A percentile compares a stretch with the other conserved stretches of the same genome.
These are phyloP conservation scores for Nyleta sp. DNA, from an alignment of 2,888 invertebrate species.

Conservation along the genomic window DNA sequence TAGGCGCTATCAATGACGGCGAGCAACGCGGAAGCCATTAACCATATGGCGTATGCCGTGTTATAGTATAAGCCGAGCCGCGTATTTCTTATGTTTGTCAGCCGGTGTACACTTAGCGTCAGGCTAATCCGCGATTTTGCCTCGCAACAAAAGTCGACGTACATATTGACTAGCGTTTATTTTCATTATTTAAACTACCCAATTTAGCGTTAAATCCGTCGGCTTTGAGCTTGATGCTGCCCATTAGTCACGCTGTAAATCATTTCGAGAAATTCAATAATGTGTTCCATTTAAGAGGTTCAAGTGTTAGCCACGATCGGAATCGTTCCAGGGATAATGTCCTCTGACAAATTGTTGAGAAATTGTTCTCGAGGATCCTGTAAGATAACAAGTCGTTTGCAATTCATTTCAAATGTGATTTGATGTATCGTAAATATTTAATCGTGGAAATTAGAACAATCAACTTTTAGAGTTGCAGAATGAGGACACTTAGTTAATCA, in stretches of 20 bases:
- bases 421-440: too few species aligned
- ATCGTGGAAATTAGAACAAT: too few species aligned
- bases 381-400: too few species aligned
- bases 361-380: too few species aligned
- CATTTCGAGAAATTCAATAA: constrained; percentile 38
- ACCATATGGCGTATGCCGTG: constrained; percentile 78
- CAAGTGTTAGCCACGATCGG: constrained; percentile 8
- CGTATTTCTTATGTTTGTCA: constrained; percentile 64
- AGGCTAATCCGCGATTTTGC: constrained; percentile 46
- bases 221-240: constrained; percentile 5
- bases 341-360: constrained; percentile 2
- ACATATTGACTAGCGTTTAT: constrained; percentile 40
- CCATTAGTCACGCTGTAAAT: constrained; percentile 50
- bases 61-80: constrained; percentile 54
- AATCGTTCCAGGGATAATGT: constrained; percentile 3
- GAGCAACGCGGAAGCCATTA: constrained; percentile 80
- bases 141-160: constrained; percentile 36
- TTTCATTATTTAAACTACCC: constrained; percentile 45
- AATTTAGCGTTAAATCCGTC: constrained; percentile 36
- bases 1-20: constrained; percentile 77
- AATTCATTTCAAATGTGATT: too few species aligned
- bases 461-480: too few species aligned
- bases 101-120: constrained; percentile 54
- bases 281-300: constrained; percentile 19
- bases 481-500: too few species aligned